A percentile compares a stretch with the other conserved stretches of the same genome.
phyloP scores from a whole-genome alignment of 2,113 vertebrate genomes.

The Damaliscus lunatus region DNA sequence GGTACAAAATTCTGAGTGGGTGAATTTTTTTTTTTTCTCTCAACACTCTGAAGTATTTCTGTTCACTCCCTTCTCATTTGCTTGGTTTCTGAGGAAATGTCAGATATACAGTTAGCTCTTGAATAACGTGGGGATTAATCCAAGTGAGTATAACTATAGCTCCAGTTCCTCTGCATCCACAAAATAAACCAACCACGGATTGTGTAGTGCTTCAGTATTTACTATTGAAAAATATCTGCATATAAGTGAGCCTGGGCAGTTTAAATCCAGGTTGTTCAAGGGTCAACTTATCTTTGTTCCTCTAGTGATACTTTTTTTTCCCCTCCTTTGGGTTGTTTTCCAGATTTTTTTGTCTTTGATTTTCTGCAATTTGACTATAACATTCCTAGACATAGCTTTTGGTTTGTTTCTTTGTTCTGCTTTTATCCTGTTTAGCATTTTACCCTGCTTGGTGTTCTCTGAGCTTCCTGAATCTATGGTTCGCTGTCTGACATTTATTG shows the following conservation, averaged over 20 bases:
- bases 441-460: not conserved
- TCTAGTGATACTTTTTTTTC: not conserved
- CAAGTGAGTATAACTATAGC: not conserved
- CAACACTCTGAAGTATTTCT: not conserved
- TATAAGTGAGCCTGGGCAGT: not conserved
- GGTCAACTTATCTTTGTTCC: not conserved
- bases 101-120: not conserved
- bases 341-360: not conserved
- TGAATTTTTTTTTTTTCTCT: not conserved
- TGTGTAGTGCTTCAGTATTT: not conserved
- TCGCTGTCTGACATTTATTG: not conserved
- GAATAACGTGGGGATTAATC: not conserved
- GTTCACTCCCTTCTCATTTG: not conserved
- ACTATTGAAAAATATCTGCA: not conserved
- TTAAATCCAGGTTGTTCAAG: not conserved
- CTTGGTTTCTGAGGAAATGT: not conserved
- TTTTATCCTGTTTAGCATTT: not conserved
- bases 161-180: not conserved
- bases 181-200: not conserved
- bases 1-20: not conserved
- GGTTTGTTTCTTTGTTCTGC: not conserved
- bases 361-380: not conserved
- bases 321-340: not conserved
- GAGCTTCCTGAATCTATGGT: not conserved
- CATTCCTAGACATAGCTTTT: not conserved